Evolutionary conservation across 2,888 invertebrate species (phyloP).

Genomic region (Tiliacea aurago): DNA sequence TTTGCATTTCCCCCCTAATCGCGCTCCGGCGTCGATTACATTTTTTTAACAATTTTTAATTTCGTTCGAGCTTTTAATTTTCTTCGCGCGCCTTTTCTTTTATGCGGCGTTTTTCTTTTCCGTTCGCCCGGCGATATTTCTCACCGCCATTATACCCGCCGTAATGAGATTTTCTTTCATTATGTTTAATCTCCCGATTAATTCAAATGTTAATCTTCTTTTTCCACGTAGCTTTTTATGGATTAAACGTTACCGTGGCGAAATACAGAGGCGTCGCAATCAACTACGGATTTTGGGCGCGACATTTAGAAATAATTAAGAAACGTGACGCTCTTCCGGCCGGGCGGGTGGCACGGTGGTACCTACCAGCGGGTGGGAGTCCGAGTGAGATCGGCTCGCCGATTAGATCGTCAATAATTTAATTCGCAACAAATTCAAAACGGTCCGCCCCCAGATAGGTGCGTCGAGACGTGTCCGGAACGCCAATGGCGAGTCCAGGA

Average conservation of each 20-base stretch:
- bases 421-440: conserved; percentile 90
- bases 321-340: conserved; percentile 81
- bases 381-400: conserved; percentile 77
- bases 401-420: conserved; percentile 90
- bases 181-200: conserved; percentile 91
- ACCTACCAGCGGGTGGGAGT: conserved; percentile 51
- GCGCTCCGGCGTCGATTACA: conserved; percentile 88
- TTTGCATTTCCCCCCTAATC: conserved; percentile 87
- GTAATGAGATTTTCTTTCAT: conserved; percentile 91
- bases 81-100: conserved; percentile 88
- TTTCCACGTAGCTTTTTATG: conserved; percentile 86
- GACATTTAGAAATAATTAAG: conserved; percentile 87
- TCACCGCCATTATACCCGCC: conserved; percentile 88
- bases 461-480: conserved; percentile 88
- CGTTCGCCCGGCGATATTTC: conserved; percentile 85
- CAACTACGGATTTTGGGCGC: conserved; percentile 79
- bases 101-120: conserved; percentile 81
- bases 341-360: conserved; percentile 61
- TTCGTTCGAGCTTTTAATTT: conserved; percentile 90
- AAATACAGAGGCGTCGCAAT: conserved; percentile 79
- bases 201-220: conserved; percentile 90
- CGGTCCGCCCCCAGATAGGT: conserved; percentile 87
- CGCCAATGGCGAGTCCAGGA: conserved; percentile 87
- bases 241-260: conserved; percentile 81
- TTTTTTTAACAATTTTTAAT: conserved; percentile 90